Conservation (phyloP, 2,113 vertebrate genomes). For the Daubentonia madagascariensis region DNA sequence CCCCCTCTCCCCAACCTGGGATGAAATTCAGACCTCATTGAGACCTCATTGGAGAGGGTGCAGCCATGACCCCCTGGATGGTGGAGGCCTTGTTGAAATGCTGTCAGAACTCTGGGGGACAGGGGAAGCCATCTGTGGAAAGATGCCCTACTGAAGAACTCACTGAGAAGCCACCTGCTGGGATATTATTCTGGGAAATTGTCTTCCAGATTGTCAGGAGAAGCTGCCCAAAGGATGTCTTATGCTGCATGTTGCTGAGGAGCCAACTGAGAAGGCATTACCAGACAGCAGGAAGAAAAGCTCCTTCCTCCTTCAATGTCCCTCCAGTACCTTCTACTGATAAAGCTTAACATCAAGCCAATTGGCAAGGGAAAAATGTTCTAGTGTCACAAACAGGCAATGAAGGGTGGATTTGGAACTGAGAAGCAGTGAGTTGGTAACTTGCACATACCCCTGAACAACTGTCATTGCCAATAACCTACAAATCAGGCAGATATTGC, state of each 20-base stretch:
- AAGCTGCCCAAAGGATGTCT: background rate
- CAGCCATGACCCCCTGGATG: background rate
- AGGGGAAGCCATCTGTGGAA: background rate
- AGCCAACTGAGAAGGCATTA: background rate
- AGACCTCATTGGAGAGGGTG: too few species aligned
- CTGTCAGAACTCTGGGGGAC: background rate
- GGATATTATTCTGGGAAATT: background rate
- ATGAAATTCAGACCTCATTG: background rate
- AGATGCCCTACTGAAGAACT: background rate
- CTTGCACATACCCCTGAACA: background rate
- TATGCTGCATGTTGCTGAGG: background rate
- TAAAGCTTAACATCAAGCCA: background rate
- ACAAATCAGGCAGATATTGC: background rate
- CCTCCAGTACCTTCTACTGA: background rate
- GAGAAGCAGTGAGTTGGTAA: background rate
- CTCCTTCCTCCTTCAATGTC: background rate
- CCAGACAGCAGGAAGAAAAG: background rate
- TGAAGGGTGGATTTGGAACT: background rate
- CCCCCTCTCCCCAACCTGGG: background rate
- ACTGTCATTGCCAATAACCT: background rate
- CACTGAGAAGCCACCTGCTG: background rate
- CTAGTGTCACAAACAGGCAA: background rate
- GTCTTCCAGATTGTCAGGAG: too few species aligned
- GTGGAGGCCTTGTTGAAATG: background rate
- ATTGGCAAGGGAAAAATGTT: background rate